Base-by-base conservation (phyloP, 2,888 invertebrate species). In the Crepidodera aurea region DNA sequence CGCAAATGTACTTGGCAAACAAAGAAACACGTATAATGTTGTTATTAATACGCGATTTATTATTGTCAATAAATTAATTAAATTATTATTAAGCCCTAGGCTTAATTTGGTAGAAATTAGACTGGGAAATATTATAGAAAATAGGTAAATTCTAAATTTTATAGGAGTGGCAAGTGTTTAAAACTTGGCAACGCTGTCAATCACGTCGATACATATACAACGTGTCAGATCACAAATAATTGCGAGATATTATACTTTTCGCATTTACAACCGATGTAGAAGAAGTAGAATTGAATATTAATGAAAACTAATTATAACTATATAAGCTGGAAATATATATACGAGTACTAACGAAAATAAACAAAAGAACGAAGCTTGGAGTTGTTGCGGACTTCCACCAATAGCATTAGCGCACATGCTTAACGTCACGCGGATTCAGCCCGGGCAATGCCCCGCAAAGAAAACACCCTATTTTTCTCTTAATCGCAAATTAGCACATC, bases 381-480 rank as follows among this genome's bases (percentile, higher is more conserved):
- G 64, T 62, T 69, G 69, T 65, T 60, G 60, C 63, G 48, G 59
- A 61, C 48, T 54, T 60, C 68, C 67, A 69, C 76, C 77, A 77
- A 77, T 77, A 66, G 70, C 65, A 68, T 67, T 57, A 60, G 69
- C 74, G 77, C 77, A 76, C 75, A 77, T 74, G 77, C 76, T 73
- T n/a, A 67, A 77, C 77, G 76, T 77, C 77, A 77, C 77, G 76
- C 73, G 77, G 74, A 62, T 53, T 48, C 66, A 67, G 65, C 69
- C 73, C 73, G 73, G 75, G 73, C 75, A 75, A 74, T 74, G 75
- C 74, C 73, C 75, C 70, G 65, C 57, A 56, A 60, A 66, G 66
- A 66, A 65, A 65, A 64, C 65, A 65, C 65, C 65, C 65, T 50
- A 60, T 51, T 46, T 50, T 46, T 37, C 29, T 12, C 19, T 16